Conservation (phyloP, 2,113 vertebrate species). For the Dipodomys stephensi region DNA sequence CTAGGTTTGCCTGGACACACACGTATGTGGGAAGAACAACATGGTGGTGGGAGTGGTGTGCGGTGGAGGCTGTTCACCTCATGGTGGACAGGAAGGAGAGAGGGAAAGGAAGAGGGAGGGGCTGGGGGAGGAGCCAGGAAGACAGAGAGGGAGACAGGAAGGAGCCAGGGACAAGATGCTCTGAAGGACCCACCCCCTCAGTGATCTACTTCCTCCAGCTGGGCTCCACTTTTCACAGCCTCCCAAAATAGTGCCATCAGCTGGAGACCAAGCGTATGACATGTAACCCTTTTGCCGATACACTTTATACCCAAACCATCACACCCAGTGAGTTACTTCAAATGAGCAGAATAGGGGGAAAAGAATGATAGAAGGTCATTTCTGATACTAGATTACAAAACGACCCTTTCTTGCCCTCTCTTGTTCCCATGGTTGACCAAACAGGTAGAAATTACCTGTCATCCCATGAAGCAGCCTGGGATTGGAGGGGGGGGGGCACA, state of each 20-base stretch:
- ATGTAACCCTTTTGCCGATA: neutral
- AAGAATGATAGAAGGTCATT: neutral
- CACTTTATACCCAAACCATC: neutral
- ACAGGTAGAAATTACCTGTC: neutral
- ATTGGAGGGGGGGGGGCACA: accelerated
- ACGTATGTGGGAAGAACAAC: too few relatives aligned
- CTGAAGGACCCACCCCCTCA: too few relatives aligned
- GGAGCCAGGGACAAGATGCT: too few relatives aligned
- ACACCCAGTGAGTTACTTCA: neutral
- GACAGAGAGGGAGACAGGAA: too few relatives aligned
- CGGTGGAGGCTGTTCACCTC: too few relatives aligned
- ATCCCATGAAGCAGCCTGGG: neutral
- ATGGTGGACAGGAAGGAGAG: too few relatives aligned
- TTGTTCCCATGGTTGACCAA: neutral
- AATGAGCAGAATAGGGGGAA: neutral
- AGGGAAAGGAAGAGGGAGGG: too few relatives aligned
- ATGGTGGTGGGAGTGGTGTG: too few relatives aligned
- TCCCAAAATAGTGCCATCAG: neutral
- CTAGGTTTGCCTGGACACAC: too few relatives aligned
- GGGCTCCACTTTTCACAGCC: neutral
- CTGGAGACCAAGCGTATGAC: neutral
- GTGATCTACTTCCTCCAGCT: too few relatives aligned
- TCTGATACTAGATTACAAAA: neutral
- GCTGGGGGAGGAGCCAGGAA: too few relatives aligned
- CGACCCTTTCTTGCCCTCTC: neutral